Conservation (phyloP, 2,113 vertebrate genomes). For the Oreotrochilus melanogaster region DNA sequence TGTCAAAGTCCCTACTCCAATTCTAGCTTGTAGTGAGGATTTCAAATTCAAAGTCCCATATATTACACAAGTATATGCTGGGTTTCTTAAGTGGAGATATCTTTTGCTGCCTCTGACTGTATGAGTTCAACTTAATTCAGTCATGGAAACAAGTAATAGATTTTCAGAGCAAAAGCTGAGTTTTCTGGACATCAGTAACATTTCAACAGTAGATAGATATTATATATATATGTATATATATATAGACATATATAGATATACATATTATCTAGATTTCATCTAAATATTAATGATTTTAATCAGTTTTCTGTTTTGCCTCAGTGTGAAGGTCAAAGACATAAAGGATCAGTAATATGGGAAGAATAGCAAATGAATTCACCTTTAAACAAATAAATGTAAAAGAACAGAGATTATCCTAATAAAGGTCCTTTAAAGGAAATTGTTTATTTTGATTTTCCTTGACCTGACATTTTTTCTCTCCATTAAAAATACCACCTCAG, state of each 20-base stretch:
- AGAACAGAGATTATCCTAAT: not conserved
- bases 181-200: not conserved
- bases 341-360: not conserved
- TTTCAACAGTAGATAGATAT: too few relatives aligned
- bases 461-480: not conserved
- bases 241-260: too few relatives aligned
- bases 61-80: not conserved
- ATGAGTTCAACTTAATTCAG: not conserved
- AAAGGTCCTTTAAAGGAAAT: not conserved
- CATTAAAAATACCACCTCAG: not conserved
- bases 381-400: not conserved
- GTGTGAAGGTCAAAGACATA: not conserved
- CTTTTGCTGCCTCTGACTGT: not conserved
- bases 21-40: not conserved
- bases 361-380: not conserved
- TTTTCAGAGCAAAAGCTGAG: not conserved
- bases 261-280: not conserved
- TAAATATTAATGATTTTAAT: not conserved
- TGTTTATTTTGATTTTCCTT: not conserved
- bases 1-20: not conserved
- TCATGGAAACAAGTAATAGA: not conserved
- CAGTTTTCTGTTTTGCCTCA: not conserved
- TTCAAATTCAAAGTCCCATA: not conserved
- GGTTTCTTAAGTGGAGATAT: not conserved
- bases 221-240: too few relatives aligned